Evolutionary conservation across 2,113 vertebrate genomes (phyloP), one percentile per base, ranked within the genome.

Genomic region (Todiramphus saurophagus): DNA sequence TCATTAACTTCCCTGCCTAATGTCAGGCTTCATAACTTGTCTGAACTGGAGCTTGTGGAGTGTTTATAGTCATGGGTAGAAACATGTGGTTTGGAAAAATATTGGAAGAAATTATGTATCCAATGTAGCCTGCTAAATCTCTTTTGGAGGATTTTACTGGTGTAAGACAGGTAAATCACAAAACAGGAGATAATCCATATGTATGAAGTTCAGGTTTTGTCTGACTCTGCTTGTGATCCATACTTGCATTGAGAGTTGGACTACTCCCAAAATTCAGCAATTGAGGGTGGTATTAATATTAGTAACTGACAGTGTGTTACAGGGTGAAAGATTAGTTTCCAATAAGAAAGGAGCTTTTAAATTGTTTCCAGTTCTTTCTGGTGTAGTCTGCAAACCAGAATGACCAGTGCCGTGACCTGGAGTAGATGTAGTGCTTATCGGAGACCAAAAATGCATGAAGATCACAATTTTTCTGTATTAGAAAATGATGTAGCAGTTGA

Each of bases 301-400:
- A 80, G 41, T 62, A 73, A 63, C 66, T 93, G 90, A 81, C 93
- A 92, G 67, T 83, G 51, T 67, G 56, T 86, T 95, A 56, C 28
- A 74, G 72, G 76, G 68, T 94, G 83, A 93, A 94, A 93, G 66
- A 94, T 96, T 89, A 83, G 51, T 92, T 96, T 94, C 83, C 90
- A 92, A 77, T 90, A 80, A 96, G 79, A 88, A 88, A 67, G 75
- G 72, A 92, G 68, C 35, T 95, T 94, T 67, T 95, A 94, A 81
- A 56, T 43, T 3, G 2, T 14, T 78, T 93, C 90, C 93, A 86
- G 76, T 89, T 88, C 64, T n/a, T 93, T 88, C 59, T 70, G 92
- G 64, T 85, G 25, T 91, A 80, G 81, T 51, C 76, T 92, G 68
- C 88, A 96, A 81, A 81, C 83, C 58, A 44, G 56, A 64, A 75